Base-by-base conservation (phyloP, 2,113 vertebrate genomes). In the Gasterosteus aculeatus region DNA sequence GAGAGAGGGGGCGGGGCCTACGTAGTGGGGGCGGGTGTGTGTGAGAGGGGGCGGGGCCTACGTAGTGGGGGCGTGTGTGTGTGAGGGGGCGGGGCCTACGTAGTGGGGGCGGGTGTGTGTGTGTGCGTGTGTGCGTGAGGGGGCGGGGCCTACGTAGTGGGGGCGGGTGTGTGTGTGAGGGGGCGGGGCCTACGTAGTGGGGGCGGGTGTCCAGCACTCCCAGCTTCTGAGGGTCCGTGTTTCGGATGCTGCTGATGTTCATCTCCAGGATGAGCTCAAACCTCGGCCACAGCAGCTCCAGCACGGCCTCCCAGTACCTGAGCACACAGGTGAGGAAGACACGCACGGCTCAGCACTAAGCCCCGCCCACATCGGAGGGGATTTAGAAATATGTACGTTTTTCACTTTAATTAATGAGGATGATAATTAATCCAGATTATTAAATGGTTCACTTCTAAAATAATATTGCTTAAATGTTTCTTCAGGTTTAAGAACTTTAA, bases 191-290 rank as follows among this genome's bases (percentile, higher is more conserved):
- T 84, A 98, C 96, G 0, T 98, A 97, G 90, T 97, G 97, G 0
- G 97, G 97, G 7, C 96, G 93, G 2, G 95, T 98, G 88, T 98
- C 96, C 69, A 98, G 92, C 0, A 95, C 91, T 3, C 97, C 97
- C 12, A 98, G 91, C 64, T 93, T 97, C 90, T 97, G 96, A 35
- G 96, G 97, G 83, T 98, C 97, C 0, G 96, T 97, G 94, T 93
- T 95, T 18, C 96, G 93, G 87, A 98, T 96, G 70, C 96, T 98
- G 85, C 96, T 94, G 79, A 97, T 97, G 81, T 98, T 97, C 92
- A 98, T 93, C 92, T 97, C 96, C 88, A 98, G 88, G 46, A 98
- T 96, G 68, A 95, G 81, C 57, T 98, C 96, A 9, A 98, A 97
- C 38, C 97, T 92, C 0, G 97, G 97, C 97, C 94, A 95, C 79